Evolutionary conservation across 2,113 vertebrate genomes (phyloP).

Genomic region (Geococcyx californianus): DNA sequence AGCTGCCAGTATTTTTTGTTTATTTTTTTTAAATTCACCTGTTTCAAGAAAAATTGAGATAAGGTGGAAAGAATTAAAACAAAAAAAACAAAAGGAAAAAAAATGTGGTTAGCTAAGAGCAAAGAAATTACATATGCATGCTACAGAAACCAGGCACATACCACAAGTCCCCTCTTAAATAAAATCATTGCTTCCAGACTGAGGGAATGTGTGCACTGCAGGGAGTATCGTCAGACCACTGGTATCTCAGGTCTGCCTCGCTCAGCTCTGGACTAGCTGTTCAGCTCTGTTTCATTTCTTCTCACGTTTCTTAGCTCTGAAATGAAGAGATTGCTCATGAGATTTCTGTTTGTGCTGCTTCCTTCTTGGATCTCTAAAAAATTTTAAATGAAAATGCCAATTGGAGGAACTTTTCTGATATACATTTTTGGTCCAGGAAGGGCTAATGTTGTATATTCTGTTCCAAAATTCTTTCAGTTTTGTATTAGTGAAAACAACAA

Average conservation of each 20-base stretch:
- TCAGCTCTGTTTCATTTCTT: not conserved
- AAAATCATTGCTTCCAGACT: not conserved
- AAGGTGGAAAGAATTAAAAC: not conserved
- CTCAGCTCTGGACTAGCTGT: not conserved
- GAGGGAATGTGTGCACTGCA: not conserved
- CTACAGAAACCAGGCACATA: not conserved
- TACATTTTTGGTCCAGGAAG: not conserved
- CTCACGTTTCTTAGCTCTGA: not conserved
- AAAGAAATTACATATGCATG: slow-evolving; percentile 50
- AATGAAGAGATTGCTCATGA: not conserved
- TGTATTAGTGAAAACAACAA: not conserved
- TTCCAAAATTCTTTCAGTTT: not conserved
- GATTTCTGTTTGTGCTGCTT: not conserved
- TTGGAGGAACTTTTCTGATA: not conserved
- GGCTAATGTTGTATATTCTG: not conserved
- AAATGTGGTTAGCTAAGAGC: not conserved
- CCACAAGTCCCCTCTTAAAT: not conserved
- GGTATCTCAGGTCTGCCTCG: not conserved
- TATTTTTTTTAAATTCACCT: slow-evolving; percentile 53
- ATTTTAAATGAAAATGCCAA: not conserved
- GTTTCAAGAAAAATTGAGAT: slow-evolving; percentile 39
- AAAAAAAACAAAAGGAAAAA: not conserved
- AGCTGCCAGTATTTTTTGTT: slow-evolving; percentile 57
- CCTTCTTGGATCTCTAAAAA: not conserved
- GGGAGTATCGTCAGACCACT: not conserved